Percentiles rank a stretch among this genome's conserved stretches.
Conservation (phyloP, 2,888 invertebrate genomes). For the Macrosiphum euphorbiae region DNA sequence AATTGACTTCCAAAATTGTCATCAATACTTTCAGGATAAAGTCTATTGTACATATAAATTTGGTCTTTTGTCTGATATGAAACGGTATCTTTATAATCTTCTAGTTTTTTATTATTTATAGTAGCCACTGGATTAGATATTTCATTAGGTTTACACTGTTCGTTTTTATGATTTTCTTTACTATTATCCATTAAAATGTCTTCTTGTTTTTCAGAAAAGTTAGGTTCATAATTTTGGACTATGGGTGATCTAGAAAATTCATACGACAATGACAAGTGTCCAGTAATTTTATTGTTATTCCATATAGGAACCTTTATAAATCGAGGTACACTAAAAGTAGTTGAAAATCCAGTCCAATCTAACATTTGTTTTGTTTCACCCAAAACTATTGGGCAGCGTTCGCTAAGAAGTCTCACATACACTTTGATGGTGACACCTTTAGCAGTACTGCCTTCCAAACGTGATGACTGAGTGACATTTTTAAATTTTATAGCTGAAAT, state of each 20-base stretch:
- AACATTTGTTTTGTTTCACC: slow-evolving; percentile 63
- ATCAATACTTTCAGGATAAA: slow-evolving; percentile 27
- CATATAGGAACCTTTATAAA: slow-evolving; percentile 56
- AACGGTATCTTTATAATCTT: neutral
- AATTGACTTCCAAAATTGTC: neutral
- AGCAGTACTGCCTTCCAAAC: slow-evolving; percentile 42
- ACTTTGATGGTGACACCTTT: slow-evolving; percentile 54
- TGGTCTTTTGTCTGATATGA: slow-evolving; percentile 17
- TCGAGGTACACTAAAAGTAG: neutral
- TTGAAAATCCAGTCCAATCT: slow-evolving; percentile 57
- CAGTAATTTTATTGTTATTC: slow-evolving; percentile 53
- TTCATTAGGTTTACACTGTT: neutral
- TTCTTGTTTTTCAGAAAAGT: slow-evolving; percentile 1
- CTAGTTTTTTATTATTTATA: neutral
- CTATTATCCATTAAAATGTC: neutral
- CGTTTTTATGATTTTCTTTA: neutral
- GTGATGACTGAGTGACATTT: slow-evolving; percentile 3
- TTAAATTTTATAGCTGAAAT: slow-evolving; percentile 56
- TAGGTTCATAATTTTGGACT: slow-evolving; percentile 26
- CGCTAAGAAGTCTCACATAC: slow-evolving; percentile 42
- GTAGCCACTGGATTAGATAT: neutral
- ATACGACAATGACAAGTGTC: slow-evolving; percentile 58
- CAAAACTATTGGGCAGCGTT: slow-evolving; percentile 33
- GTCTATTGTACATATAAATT: neutral
- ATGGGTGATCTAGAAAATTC: slow-evolving; percentile 33